Evolutionary conservation across 2,888 invertebrate genomes (phyloP).

Genomic region (Amphipyra berbera): DNA sequence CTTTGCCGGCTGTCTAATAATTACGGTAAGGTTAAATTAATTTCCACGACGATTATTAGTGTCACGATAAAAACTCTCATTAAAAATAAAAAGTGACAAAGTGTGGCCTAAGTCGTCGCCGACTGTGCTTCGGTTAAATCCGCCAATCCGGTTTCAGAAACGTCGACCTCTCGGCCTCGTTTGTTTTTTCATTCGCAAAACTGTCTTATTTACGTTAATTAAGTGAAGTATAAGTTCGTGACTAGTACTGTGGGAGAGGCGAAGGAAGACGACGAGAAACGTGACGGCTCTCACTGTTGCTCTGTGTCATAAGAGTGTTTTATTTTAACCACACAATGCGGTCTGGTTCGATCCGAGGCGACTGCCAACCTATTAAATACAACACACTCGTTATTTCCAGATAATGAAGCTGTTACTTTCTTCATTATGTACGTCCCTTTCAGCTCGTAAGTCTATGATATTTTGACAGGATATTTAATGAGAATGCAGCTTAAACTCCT

Average conservation of each 20-base stretch:
- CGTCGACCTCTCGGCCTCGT: conserved; percentile 76
- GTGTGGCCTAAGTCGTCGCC: conserved; percentile 74
- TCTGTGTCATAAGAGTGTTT: conserved; percentile 59
- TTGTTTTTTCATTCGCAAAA: conserved; percentile 84
- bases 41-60: conserved; percentile 68
- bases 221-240: conserved; percentile 90
- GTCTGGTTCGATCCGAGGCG: conserved; percentile 26
- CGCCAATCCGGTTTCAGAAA: conserved; percentile 80
- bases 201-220: conserved; percentile 89
- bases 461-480: conserved; percentile 54
- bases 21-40: conserved; percentile 62
- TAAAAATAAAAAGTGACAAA: conserved; percentile 84
- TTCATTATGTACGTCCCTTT: conserved; percentile 46
- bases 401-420: conserved; percentile 56
- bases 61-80: conserved; percentile 75
- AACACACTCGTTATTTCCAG: conserved; percentile 42
- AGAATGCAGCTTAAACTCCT: conserved; percentile 29
- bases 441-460: conserved; percentile 38
- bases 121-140: conserved; percentile 66
- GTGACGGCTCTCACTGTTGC: conserved; percentile 67
- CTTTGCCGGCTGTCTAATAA: conserved; percentile 53
- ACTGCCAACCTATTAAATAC: conserved; percentile 45
- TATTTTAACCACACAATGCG: conserved; percentile 54
- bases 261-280: conserved; percentile 67
- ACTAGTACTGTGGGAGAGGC: conserved; percentile 84